Evolutionary conservation across 64 coral and sea anemone genomes (phyloP).

Genomic region (Actinia tenebrosa): DNA sequence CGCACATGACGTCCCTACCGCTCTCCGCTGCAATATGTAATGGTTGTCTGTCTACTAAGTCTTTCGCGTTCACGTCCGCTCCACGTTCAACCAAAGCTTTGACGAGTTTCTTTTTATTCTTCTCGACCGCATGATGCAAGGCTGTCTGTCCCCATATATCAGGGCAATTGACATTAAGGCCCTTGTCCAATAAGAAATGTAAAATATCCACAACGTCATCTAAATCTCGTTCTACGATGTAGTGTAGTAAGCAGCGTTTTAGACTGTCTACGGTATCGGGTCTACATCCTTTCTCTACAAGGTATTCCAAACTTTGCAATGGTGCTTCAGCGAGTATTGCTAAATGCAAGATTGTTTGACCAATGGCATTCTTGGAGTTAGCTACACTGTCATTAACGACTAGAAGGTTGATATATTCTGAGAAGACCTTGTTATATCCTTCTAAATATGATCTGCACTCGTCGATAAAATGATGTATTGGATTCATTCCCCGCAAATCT

Average conservation of each 20-base stretch:
- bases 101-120: slow-evolving; percentile 27
- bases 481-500: slow-evolving; percentile 43
- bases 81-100: slow-evolving; percentile 35
- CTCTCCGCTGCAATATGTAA: slow-evolving; percentile 38
- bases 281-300: background rate
- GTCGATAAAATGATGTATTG: slow-evolving; percentile 31
- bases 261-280: background rate
- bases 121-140: slow-evolving; percentile 42
- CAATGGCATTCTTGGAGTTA: slow-evolving; percentile 28
- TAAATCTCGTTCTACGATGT: slow-evolving; percentile 3
- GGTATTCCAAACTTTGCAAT: slow-evolving; percentile 26
- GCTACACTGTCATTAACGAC: slow-evolving; percentile 14
- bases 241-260: slow-evolving; percentile 26
- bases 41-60: slow-evolving; percentile 14
- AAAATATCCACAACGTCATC: slow-evolving; percentile 15
- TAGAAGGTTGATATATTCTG: slow-evolving; percentile 9
- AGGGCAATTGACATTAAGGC: slow-evolving; percentile 26
- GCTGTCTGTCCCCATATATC: slow-evolving; percentile 37
- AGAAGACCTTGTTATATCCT: slow-evolving; percentile 8
- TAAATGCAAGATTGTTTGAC: slow-evolving; percentile 46
- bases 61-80: slow-evolving; percentile 29
- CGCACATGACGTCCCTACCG: background rate
- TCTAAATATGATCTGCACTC: background rate
- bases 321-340: slow-evolving; percentile 9
- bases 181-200: slow-evolving; percentile 28